Conservation (phyloP, 1,140 invertebrate species). For the Chrysomallon squamiferum region DNA sequence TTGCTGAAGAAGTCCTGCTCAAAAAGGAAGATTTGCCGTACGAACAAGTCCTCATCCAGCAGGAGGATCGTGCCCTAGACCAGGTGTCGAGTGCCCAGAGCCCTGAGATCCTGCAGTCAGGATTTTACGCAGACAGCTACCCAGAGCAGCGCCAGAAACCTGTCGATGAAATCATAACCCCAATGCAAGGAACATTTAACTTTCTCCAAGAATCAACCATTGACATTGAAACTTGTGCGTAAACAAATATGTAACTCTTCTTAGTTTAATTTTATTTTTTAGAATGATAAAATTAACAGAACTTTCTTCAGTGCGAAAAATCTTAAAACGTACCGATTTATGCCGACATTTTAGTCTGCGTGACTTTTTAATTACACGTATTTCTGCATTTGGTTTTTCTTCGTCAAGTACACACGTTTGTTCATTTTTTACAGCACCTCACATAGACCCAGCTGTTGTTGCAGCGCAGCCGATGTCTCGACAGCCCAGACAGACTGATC, state of each 20-base stretch:
- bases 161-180: conserved; percentile 59
- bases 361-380: too few relatives aligned
- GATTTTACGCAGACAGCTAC: conserved; percentile 7
- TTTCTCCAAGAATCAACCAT: conserved; percentile 64
- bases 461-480: conserved; percentile 44
- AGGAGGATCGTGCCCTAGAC: neutral
- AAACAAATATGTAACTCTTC: too few relatives aligned
- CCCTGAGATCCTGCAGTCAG: neutral
- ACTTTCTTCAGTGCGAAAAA: too few relatives aligned
- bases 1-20: neutral
- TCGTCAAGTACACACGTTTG: too few relatives aligned
- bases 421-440: conserved; percentile 55
- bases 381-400: too few relatives aligned
- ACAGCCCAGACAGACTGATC: conserved; percentile 8
- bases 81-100: neutral
- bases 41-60: neutral
- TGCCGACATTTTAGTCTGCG: too few relatives aligned
- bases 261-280: too few relatives aligned
- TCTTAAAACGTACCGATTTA: too few relatives aligned
- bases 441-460: conserved; percentile 64
- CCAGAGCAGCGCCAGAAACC: conserved; percentile 34
- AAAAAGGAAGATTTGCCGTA: conserved; percentile 3
- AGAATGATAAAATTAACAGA: too few relatives aligned
- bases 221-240: conserved; percentile 40
- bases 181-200: conserved; percentile 62